Base-by-base conservation (phyloP, 2,797 vertebrate genomes). In the Sebastiscus albofasciatus region DNA sequence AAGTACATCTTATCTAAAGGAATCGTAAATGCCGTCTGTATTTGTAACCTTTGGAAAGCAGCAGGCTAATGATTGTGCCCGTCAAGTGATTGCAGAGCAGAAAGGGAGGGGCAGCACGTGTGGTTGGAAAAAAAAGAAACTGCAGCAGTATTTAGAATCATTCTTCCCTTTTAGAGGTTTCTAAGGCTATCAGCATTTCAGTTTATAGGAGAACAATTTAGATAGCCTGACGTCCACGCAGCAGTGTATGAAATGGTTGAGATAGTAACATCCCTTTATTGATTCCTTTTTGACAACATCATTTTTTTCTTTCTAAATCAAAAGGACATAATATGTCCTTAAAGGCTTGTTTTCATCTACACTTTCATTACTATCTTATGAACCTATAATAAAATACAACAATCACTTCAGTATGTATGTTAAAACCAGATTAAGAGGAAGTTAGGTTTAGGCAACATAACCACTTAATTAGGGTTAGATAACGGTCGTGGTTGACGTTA, bases 21-120 rank as follows among this genome's bases (percentile, higher is more conserved):
- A 62, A 85, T 87, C 75, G 39, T 93, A 92, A 93, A 90, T 22
- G 75, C 8, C 8, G 42, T 24, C 61, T 82, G 67, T 69, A 29
- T 79, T 86, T 79, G 22, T 77, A 89, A 94, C 93, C 93, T 95
- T 92, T 94, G 90, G 89, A 89, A 90, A 90, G 83, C 20, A n/a
- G 14, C 3, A 65, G 39, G 68, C 54, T 83, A 70, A 84, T 81
- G 86, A 84, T 70, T 79, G 72, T 77, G 74, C 34, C 26, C 8
- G 72, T 85, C n/a, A 67, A 81, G 79, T 68, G 75, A 89, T 34
- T 79, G 67, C 69, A 31, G 42, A 84, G 54, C 36, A 74, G 66
- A 82, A 55, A 69, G 77, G 58, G 82, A 81, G 74, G 56, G 62
- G 69, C 31, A 12, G 67, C 56, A 82, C 39, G 73, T 70, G 69